A percentile compares a stretch with the other conserved stretches of the same genome.
phyloP scores from a whole-genome alignment of 2,888 invertebrate genomes.

The Apotomis turbidana region DNA sequence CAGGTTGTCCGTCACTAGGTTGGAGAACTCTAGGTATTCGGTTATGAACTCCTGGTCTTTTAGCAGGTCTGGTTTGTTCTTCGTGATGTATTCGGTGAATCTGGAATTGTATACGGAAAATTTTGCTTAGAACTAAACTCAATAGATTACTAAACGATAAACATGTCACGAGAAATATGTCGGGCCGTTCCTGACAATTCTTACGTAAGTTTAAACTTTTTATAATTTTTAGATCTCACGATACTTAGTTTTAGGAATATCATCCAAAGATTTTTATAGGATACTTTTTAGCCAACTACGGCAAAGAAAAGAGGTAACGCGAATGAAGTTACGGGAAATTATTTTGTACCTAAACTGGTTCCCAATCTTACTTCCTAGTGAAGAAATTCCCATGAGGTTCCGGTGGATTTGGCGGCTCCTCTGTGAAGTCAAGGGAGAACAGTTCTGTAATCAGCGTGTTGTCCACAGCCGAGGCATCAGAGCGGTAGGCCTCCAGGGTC shows the following conservation, averaged over 20 bases:
- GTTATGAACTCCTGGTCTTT: conserved; percentile 52
- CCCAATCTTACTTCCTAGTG: conserved; percentile 53
- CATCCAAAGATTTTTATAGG: no score
- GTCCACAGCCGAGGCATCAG: conserved; percentile 51
- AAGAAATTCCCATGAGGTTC: conserved; percentile 59
- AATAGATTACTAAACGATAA: neutral
- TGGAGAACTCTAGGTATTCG: conserved; percentile 42
- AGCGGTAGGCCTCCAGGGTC: conserved; percentile 47
- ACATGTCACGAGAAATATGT: neutral
- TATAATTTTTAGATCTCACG: no score
- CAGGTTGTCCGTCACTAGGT: conserved; percentile 50
- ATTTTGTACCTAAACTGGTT: no score
- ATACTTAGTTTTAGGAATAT: no score
- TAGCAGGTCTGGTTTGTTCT: conserved; percentile 50
- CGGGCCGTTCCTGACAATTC: no score
- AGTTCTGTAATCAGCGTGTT: conserved; percentile 52
- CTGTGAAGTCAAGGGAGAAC: conserved; percentile 47
- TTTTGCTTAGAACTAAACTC: neutral
- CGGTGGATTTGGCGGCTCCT: conserved; percentile 49
- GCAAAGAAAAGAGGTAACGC: no score
- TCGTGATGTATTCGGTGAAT: conserved; percentile 53
- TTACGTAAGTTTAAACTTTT: no score
- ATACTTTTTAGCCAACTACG: no score
- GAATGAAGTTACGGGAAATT: no score
- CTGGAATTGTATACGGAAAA: conserved; percentile 48